Conservation (phyloP, 2,113 vertebrate species). For the Nestor notabilis region DNA sequence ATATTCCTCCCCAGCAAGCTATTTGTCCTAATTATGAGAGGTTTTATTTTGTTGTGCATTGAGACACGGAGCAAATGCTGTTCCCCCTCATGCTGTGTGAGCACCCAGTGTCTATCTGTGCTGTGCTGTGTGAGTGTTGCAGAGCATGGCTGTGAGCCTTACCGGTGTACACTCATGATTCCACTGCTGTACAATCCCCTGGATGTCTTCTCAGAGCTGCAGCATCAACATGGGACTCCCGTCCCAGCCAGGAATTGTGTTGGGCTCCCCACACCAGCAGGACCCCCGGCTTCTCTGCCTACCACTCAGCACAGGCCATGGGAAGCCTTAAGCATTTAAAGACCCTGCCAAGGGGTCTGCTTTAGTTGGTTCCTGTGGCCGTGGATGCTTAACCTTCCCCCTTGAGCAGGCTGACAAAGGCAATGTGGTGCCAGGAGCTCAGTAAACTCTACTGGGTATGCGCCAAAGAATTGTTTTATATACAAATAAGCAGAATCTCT, state of each 20-base stretch:
- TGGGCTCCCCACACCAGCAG: neutral
- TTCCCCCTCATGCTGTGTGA: neutral
- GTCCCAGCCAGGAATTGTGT: neutral
- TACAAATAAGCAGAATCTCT: neutral
- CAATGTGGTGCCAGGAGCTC: neutral
- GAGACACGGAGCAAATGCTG: fast-evolving
- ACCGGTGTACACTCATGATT: fast-evolving
- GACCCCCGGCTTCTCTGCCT: neutral
- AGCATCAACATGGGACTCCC: fast-evolving
- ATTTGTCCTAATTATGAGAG: neutral
- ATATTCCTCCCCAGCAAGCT: neutral
- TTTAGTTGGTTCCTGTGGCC: neutral
- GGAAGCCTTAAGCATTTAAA: neutral
- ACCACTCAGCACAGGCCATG: neutral
- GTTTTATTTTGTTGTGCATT: neutral
- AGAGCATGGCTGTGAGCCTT: neutral
- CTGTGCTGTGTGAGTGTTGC: neutral
- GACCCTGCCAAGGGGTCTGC: neutral
- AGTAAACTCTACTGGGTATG: neutral
- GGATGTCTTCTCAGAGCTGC: fast-evolving
- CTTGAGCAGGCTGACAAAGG: neutral
- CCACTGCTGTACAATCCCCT: neutral
- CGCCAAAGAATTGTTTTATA: slow-evolving; percentile 9
- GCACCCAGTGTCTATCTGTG: neutral
- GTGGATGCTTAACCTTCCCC: neutral